Evolutionary conservation across 2,888 invertebrate genomes (phyloP).

Genomic region (Athripsodes cinereus): DNA sequence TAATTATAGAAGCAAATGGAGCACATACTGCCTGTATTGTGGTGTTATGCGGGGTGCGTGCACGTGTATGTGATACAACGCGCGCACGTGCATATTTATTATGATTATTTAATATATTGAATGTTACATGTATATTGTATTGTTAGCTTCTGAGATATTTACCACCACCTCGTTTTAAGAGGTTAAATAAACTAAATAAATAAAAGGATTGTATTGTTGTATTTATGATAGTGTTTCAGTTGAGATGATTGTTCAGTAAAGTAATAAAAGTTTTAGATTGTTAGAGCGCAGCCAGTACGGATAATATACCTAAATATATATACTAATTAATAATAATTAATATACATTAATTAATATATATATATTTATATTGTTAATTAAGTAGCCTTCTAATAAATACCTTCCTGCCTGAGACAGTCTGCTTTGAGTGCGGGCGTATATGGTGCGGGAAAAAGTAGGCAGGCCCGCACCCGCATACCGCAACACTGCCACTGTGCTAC

Average conservation of each 20-base stretch:
- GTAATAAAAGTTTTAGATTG: no score
- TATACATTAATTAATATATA: not conserved
- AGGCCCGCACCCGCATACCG: no score
- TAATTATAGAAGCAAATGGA: no score
- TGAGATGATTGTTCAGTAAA: no score
- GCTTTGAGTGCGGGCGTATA: not conserved
- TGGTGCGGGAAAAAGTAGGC: no score
- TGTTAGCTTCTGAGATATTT: slow-evolving; percentile 7
- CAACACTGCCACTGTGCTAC: no score
- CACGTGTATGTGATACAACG: not conserved
- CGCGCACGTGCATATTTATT: not conserved
- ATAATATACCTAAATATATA: no score
- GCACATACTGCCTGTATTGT: no score
- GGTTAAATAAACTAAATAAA: slow-evolving; percentile 10
- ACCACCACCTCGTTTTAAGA: slow-evolving; percentile 26
- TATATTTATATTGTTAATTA: not conserved
- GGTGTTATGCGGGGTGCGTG: not conserved
- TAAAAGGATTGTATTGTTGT: no score
- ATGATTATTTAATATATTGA: not conserved
- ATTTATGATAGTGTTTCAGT: no score
- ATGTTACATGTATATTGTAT: not conserved
- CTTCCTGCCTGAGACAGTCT: slow-evolving; percentile 4
- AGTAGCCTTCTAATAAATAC: not conserved
- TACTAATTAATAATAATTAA: no score
- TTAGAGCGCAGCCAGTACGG: no score